Base-by-base conservation (phyloP, 2,888 invertebrate species). In the Sphaerophoria rueppellii region DNA sequence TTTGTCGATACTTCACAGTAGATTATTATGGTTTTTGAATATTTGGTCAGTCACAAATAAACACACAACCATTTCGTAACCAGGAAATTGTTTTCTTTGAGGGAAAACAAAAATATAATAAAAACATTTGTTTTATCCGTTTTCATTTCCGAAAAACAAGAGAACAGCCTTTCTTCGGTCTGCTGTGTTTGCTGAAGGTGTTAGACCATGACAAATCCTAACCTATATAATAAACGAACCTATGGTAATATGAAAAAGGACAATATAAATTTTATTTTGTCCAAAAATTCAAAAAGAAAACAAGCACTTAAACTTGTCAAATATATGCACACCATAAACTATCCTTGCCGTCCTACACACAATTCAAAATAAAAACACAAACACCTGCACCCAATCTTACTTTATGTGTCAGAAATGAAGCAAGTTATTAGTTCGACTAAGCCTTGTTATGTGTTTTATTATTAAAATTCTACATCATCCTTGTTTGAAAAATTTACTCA, bases 251-350 rank as follows among this genome's bases (percentile, higher is more conserved):
- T 12, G 35, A 14, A 9, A 43, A n/a, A 34, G 14, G 40, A 60
- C 73, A 82, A 70, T 78, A 78, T 40, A 82, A 82, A 78, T 63
- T 71, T 60, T 55, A 69, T 61, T 83, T 57, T 58, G 48, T 40
- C 24, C 2, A 24, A 24, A 54, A 55, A 67, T 75, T 75, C 69
- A 12, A 55, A 14, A 32, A 46, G 34, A 67, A 67, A 67, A 67
- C 67, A 67, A 67, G 50, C n/a, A 35, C 50, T 12, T 12, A 12
- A 11, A 24, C 37, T 24, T 50, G 7, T 24, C 35, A 12, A 34
- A 69, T 9, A 69, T 9, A 50, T 52, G 12, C n/a, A 4, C n/a
- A 34, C 4, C 0, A 3, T 6, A 24, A 24, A 24, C 24, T 24
- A 2, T 24, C 24, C 24, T 24, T 24, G 24, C 24, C 24, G 24